Base-by-base conservation (phyloP, 2,888 invertebrate genomes). In the Pelosia muscerda region DNA sequence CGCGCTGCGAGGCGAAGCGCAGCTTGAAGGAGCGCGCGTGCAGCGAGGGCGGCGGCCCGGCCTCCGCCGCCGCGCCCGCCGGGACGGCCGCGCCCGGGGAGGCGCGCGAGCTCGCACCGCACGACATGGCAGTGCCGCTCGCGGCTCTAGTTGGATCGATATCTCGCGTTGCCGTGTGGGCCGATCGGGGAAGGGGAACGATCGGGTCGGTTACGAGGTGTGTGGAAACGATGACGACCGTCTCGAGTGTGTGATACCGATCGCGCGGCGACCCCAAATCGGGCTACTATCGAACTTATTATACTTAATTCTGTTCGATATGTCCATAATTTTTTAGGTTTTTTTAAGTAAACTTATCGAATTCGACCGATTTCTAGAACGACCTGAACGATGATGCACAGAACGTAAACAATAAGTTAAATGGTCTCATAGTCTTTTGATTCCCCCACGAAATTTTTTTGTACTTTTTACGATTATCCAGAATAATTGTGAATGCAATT, bases 1-100 rank as follows among this genome's bases (percentile, higher is more conserved):
- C 94, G 67, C 90, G 88, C 72, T 85, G 87, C n/a, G 88, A 75
- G 67, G 92, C 92, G 81, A 94, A 94, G 10, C 92, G 89, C 70
- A 94, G 82, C 85, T 92, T 92, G 83, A 94, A 94, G 64, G 92
- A 87, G 71, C 83, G 84, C 71, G 81, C 63, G 78, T 86, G 86
- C 57, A 77, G 71, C 67, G 68, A 54, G 42, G 31, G 23, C 23
- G 54, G 56, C 13, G 11, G 61, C 60, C 62, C 54, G 59, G 65
- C 73, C 62, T 64, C 63, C 68, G 63, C 11, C 63, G 69, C 65
- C 65, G 68, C 67, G 54, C 68, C 59, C 58, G 71, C 8, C 71
- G 6, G n/a, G 58, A 19, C 71, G 66, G 69, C 67, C 74, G 28
- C n/a, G 19, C 42, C 22, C 34, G 11, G 8, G 60, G 64, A 15